phyloP scores from a whole-genome alignment of 2,888 invertebrate species.

The Malthinus seriepunctatus region DNA sequence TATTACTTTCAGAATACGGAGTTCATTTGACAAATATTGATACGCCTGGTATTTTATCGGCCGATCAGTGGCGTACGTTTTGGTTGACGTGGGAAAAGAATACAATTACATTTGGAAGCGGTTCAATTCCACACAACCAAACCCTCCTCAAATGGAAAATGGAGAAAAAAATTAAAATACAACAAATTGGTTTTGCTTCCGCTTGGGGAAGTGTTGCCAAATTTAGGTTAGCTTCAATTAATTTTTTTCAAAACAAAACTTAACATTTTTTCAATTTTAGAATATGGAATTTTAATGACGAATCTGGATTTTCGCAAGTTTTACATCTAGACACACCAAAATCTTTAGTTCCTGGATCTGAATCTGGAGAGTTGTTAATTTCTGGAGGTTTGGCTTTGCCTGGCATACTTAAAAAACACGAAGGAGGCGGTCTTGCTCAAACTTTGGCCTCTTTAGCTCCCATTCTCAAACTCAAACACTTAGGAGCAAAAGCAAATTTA shows the following conservation, averaged over 20 bases:
- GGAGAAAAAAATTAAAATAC: conserved; percentile 62
- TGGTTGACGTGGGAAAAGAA: conserved; percentile 72
- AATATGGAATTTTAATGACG: conserved; percentile 72
- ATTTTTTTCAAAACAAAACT: neutral
- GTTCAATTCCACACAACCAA: conserved; percentile 60
- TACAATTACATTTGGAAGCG: conserved; percentile 61
- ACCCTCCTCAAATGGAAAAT: conserved; percentile 65
- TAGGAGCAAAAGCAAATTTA: conserved; percentile 54
- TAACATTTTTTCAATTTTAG: conserved; percentile 57
- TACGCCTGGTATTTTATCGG: conserved; percentile 62
- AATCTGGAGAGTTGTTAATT: conserved; percentile 63
- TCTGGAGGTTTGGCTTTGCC: conserved; percentile 67
- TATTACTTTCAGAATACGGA: conserved; percentile 60
- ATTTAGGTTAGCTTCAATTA: conserved; percentile 57
- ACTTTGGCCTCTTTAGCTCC: conserved; percentile 64
- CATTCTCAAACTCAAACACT: conserved; percentile 59
- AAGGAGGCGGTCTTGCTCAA: conserved; percentile 52
- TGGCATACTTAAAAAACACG: conserved; percentile 36
- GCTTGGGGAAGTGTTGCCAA: conserved; percentile 67
- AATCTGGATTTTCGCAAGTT: conserved; percentile 71
- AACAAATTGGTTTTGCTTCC: conserved; percentile 66
- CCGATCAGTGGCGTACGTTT: conserved; percentile 64
- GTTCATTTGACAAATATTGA: conserved; percentile 64
- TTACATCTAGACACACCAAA: conserved; percentile 66
- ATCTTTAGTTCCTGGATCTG: conserved; percentile 68